Evolutionary conservation across 2,888 invertebrate genomes (phyloP).

Genomic region (Helicoverpa assulta): DNA sequence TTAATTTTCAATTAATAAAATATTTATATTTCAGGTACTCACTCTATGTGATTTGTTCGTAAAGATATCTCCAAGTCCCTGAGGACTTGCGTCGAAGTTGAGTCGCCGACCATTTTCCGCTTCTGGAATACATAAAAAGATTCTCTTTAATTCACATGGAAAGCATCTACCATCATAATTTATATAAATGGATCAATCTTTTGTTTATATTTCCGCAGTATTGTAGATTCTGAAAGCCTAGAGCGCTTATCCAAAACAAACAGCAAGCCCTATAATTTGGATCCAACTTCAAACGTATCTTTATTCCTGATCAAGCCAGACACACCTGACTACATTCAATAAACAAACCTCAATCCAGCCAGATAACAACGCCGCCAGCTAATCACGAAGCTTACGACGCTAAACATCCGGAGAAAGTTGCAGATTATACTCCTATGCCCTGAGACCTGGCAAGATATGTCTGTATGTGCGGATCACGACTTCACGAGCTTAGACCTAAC

Average conservation of each 20-base stretch:
- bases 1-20: neutral
- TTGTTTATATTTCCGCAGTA: neutral
- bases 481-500: slow-evolving; percentile 15
- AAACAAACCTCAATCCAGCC: slow-evolving; percentile 41
- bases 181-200: neutral
- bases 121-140: slow-evolving; percentile 92
- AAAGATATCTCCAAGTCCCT: slow-evolving; percentile 99
- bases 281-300: neutral
- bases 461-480: slow-evolving; percentile 47
- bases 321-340: slow-evolving; percentile 12
- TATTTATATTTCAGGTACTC: slow-evolving; percentile 79
- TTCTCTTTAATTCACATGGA: slow-evolving; percentile 16
- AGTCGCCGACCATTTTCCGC: slow-evolving; percentile 98
- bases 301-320: neutral
- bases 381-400: slow-evolving; percentile 53
- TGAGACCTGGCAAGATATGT: slow-evolving; percentile 35
- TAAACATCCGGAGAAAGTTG: slow-evolving; percentile 47
- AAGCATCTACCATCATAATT: neutral
- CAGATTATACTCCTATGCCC: slow-evolving; percentile 27
- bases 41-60: slow-evolving; percentile 99
- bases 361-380: slow-evolving; percentile 51
- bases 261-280: neutral
- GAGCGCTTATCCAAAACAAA: neutral
- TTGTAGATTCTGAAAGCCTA: neutral
- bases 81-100: slow-evolving; percentile 99